phyloP scores from a whole-genome alignment of 2,797 vertebrate species.

The Pteronotus mesoamericanus region DNA sequence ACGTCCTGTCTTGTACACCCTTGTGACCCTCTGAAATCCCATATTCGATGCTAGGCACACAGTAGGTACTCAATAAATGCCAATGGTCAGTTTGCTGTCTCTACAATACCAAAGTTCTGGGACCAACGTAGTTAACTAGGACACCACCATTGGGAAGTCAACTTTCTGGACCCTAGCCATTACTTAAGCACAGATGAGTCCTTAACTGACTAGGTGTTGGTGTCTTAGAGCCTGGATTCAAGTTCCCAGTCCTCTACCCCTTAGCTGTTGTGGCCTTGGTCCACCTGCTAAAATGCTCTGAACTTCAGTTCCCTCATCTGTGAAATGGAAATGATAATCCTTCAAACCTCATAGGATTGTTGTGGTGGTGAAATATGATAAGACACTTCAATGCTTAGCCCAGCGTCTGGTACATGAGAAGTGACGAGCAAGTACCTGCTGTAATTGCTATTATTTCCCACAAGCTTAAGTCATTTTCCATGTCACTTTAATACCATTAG shows the following conservation, averaged over 20 bases:
- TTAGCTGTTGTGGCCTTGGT: too few relatives aligned
- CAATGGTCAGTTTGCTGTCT: neutral
- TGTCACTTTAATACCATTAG: neutral
- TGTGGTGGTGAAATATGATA: too few relatives aligned
- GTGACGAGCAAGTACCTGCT: neutral
- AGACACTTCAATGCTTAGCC: accelerated
- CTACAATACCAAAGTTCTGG: neutral
- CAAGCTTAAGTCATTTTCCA: neutral
- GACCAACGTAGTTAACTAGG: neutral
- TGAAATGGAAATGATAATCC: neutral
- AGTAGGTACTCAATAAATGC: neutral
- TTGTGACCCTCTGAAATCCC: neutral
- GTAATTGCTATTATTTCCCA: accelerated
- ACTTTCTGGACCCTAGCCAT: neutral
- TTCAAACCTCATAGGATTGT: accelerated
- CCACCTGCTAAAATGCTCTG: too few relatives aligned
- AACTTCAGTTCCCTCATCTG: neutral
- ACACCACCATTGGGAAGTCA: neutral
- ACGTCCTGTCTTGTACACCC: neutral
- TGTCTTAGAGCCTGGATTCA: neutral
- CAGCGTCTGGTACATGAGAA: accelerated
- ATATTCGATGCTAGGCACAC: too few relatives aligned
- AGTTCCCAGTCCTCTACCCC: neutral
- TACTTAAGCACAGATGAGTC: neutral
- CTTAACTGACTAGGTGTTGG: neutral